Conservation (phyloP, 1,140 invertebrate species). For the Temnothorax longispinosus region DNA sequence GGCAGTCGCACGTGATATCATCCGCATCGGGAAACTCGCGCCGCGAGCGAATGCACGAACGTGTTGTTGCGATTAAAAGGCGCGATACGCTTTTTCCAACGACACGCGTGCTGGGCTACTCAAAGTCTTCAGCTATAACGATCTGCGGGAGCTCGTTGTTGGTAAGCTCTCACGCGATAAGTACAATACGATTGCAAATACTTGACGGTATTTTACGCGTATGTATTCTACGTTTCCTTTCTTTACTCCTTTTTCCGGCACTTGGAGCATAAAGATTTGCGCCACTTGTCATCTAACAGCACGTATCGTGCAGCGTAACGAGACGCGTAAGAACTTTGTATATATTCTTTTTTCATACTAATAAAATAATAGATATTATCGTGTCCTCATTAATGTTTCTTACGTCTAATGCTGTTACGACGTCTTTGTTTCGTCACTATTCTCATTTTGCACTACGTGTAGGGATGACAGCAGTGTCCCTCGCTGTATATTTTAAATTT, state of each 20-base stretch:
- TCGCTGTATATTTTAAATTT: background rate
- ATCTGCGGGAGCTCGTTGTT: slow-evolving; percentile 23
- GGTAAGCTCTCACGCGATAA: slow-evolving; percentile 22
- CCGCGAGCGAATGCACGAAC: slow-evolving; percentile 19
- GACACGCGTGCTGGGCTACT: background rate
- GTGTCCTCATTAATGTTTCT: background rate
- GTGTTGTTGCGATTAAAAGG: background rate
- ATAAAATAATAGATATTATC: background rate
- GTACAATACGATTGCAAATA: too few species aligned
- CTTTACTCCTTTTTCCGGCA: background rate
- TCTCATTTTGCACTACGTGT: background rate
- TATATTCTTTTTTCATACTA: background rate
- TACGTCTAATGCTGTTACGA: too few species aligned
- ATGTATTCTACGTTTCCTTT: background rate
- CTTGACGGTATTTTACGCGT: background rate
- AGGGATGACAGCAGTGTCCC: background rate
- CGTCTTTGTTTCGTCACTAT: background rate
- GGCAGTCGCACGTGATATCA: slow-evolving; percentile 34
- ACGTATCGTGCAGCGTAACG: background rate
- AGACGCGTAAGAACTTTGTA: background rate
- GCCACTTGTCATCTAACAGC: background rate
- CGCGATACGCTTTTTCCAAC: background rate
- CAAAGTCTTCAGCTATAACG: background rate
- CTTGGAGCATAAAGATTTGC: background rate
- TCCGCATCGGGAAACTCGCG: background rate